phyloP scores from a whole-genome alignment of 2,888 invertebrate genomes.

The Erynnis tages region DNA sequence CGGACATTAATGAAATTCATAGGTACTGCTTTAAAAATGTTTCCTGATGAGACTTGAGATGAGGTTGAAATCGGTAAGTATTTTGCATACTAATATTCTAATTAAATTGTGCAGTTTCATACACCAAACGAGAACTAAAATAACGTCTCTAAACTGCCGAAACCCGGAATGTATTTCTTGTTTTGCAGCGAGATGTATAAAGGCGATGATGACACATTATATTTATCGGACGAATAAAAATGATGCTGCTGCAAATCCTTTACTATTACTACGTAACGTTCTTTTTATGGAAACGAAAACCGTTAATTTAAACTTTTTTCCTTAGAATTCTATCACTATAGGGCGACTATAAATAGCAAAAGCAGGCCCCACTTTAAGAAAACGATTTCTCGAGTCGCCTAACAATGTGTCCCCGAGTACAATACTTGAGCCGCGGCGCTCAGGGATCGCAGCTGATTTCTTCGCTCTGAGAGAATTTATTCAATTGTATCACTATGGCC shows the following conservation, averaged over 20 bases:
- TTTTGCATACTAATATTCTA: background rate
- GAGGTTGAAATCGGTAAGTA: background rate
- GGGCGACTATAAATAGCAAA: conserved; percentile 71
- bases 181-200: too few relatives aligned
- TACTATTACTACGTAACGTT: too few relatives aligned
- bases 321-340: conserved; percentile 58
- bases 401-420: conserved; percentile 59
- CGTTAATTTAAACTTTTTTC: conserved; percentile 25
- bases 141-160: too few relatives aligned
- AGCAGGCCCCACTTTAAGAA: conserved; percentile 67
- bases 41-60: background rate
- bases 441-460: conserved; percentile 58
- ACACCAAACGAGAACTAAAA: too few relatives aligned
- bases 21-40: conserved; percentile 8
- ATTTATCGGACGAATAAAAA: too few relatives aligned
- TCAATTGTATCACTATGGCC: conserved; percentile 20
- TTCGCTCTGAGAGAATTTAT: conserved; percentile 58
- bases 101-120: too few relatives aligned
- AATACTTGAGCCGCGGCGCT: conserved; percentile 8
- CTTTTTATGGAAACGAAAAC: background rate
- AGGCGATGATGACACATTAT: too few relatives aligned
- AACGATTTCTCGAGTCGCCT: conserved; percentile 73
- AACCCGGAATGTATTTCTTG: too few relatives aligned
- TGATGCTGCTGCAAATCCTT: too few relatives aligned
- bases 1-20: conserved; percentile 21